These are phyloP conservation scores for Sturnira hondurensis DNA, from an alignment of 2,113 vertebrate genomes.

Conservation along the genomic window DNA sequence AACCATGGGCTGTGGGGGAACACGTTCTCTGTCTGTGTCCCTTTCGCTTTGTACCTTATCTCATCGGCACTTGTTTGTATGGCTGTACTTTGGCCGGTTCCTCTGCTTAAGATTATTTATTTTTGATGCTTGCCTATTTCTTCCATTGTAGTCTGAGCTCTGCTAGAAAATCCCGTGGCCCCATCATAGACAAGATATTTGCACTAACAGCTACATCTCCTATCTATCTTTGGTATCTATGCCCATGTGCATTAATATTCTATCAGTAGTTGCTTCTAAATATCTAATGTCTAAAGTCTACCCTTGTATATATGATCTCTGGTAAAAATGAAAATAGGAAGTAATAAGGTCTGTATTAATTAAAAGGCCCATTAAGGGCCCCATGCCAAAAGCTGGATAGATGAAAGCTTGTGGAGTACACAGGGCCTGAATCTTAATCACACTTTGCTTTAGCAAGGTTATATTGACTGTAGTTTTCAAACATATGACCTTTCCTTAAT, in stretches of 20 bases:
- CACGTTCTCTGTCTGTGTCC: no score
- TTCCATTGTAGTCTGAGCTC: not conserved
- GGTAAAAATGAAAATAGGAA: slow-evolving; percentile 33
- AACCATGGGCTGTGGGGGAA: no score
- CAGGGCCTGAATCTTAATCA: slow-evolving; percentile 29
- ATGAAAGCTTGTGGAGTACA: slow-evolving; percentile 31
- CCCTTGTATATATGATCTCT: not conserved
- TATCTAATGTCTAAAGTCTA: not conserved
- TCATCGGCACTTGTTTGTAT: not conserved
- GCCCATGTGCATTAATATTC: not conserved
- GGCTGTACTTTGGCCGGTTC: not conserved
- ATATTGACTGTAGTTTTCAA: not conserved
- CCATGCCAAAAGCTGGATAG: slow-evolving; percentile 6
- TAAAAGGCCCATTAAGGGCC: slow-evolving; percentile 50
- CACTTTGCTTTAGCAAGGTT: slow-evolving; percentile 35
- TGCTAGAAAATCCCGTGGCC: not conserved
- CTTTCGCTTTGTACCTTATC: no score
- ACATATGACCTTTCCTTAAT: slow-evolving; percentile 42
- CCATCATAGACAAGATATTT: not conserved
- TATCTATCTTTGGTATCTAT: not conserved
- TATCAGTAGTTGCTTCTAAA: not conserved
- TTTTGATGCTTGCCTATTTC: not conserved
- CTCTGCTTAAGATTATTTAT: not conserved
- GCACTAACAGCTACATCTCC: not conserved
- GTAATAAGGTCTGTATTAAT: slow-evolving; percentile 47